phyloP scores from a whole-genome alignment of 2,888 invertebrate genomes.

The Hymenopus coronatus region DNA sequence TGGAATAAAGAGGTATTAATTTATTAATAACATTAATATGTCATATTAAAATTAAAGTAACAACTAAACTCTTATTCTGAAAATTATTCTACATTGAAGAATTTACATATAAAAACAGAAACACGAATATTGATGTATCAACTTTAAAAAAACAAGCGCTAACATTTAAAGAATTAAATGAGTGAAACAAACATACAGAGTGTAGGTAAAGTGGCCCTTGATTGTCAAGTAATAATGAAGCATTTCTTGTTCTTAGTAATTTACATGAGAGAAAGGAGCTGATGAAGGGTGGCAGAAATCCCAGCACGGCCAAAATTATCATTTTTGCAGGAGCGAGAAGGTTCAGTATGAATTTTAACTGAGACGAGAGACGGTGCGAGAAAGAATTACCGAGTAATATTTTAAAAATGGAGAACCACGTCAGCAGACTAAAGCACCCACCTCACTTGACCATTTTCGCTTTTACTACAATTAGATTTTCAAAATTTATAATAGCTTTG shows the following conservation, averaged over 20 bases:
- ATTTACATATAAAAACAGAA: neutral
- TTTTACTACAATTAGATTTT: neutral
- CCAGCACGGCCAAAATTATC: neutral
- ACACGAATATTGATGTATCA: neutral
- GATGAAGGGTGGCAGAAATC: neutral
- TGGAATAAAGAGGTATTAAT: too few relatives aligned
- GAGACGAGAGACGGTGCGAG: neutral
- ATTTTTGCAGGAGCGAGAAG: neutral
- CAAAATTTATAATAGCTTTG: neutral
- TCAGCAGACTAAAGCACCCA: neutral
- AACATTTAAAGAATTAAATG: neutral
- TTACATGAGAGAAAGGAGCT: neutral
- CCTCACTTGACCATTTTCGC: neutral
- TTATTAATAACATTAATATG: too few relatives aligned
- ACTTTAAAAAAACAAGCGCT: neutral
- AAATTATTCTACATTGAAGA: too few relatives aligned
- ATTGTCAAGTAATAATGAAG: neutral
- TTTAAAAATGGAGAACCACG: neutral
- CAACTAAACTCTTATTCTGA: too few relatives aligned
- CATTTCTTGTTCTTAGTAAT: neutral
- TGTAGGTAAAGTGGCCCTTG: neutral
- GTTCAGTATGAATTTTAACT: neutral
- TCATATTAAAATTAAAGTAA: too few relatives aligned
- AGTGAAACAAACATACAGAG: neutral
- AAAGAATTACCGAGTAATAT: neutral